Evolutionary conservation across 2,797 vertebrate species (phyloP), one percentile per base, ranked within the genome.

Genomic region (Passerculus sandwichensis): DNA sequence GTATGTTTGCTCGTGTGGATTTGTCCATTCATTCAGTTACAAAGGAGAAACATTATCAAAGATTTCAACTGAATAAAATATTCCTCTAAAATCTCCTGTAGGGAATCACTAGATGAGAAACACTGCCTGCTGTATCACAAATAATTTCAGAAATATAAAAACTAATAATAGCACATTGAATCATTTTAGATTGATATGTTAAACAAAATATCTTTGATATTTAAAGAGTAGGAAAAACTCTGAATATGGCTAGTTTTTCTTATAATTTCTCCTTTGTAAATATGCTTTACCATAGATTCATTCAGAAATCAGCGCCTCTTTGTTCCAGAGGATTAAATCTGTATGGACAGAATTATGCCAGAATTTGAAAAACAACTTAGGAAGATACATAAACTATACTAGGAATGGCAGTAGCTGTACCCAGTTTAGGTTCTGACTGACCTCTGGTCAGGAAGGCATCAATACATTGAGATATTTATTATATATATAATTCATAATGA

Each of bases 11-110:
- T 88, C 15, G 6, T 71, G 66, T 73, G 19, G 18, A 60, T 82
- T 87, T 87, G 22, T 70, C 67, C 40, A 61, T 88, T 88, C 29
- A 34, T 86, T 94, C 51, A 26, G 4, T 73, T 93, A 79, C 30
- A 67, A 94, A 78, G n/a, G 27, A 91, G 64, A 94, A 93, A 76
- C 73, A 42, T 75, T 69, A 75, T 87, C 60, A 93, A 85, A 95
- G 51, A 27, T 76, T 93, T 66, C 44, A 73, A 26, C 32, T 85
- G 15, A 89, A 87, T 82, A 73, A 89, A 92, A 60, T 89, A 48
- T 81, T 86, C 22, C 26, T 79, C 29, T 89, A 74, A 91, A 89
- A 82, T 53, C 23, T 85, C 61, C 73, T 71, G 38, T 57, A 74
- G 90, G 32, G 61, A 93, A 42, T 85, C 75, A 71, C 7, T 53